Evolutionary conservation across 2,113 vertebrate genomes (phyloP), one percentile per base, ranked within the genome.

Genomic region (Gavia stellata): DNA sequence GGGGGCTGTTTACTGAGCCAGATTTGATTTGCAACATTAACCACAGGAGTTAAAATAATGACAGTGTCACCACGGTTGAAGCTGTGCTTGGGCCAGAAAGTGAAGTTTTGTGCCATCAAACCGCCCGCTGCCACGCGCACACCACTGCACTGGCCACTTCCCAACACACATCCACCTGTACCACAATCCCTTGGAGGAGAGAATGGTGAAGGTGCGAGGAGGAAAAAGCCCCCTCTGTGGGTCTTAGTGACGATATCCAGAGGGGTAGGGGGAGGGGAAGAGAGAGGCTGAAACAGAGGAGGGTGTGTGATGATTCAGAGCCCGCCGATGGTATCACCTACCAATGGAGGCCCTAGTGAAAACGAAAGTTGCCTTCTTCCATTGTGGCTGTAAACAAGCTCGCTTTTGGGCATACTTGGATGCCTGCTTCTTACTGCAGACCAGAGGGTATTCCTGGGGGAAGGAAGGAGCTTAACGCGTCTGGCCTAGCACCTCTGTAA

Each of bases 91-190:
- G 33, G 38, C 55, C 42, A n/a, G 44, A 40, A 58, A 82, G 44
- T 2, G 10, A 49, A 67, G 12, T 49, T 70, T 67, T 36, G 59
- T 66, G 87, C 16, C 63, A 36, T 3, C 38, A 62, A 61, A 17
- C 17, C 2, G 1, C 34, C 38, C 2, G 1, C 12, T 44, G 50
- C 23, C 56, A 44, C 0, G 1, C 3, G 4, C 14, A 24, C 20
- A 11, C 33, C 3, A 0, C 5, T 8, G 7, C 38, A 24, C 29
- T 4, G 10, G 33, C 38, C 38, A 6, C 24, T 29, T 45, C 55
- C 53, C 63, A 29, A 14, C 7, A 6, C 0, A 5, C 7, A 29
- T 29, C 17, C 55, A 68, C 26, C 34, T 53, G 56, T 62, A 61
- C 19, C n/a, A 6, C n/a, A 10, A 3, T 1, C 18, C 47, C 44